Conservation (phyloP, 1,140 invertebrate species). For the Atta cephalotes region DNA sequence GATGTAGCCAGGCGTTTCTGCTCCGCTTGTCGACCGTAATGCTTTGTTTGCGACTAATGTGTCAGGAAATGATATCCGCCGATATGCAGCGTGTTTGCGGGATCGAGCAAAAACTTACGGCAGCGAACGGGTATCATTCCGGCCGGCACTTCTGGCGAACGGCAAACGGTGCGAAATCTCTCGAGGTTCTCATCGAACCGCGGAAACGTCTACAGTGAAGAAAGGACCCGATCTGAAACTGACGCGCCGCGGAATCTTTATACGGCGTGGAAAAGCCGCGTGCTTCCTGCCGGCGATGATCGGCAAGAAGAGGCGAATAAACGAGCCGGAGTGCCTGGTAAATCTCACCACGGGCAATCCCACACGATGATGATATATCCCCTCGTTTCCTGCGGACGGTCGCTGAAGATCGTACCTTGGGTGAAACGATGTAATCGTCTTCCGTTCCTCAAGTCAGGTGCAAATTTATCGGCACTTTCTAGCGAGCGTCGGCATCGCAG, state of each 20-base stretch:
- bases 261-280: slow-evolving; percentile 64
- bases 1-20: not conserved
- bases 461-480: slow-evolving; percentile 70
- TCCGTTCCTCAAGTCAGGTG: slow-evolving; percentile 56
- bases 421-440: slow-evolving; percentile 71
- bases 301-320: slow-evolving; percentile 53
- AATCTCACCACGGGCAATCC: slow-evolving; percentile 53
- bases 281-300: slow-evolving; percentile 68
- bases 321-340: slow-evolving; percentile 47
- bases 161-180: slow-evolving; percentile 25
- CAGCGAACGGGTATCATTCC: slow-evolving; percentile 38
- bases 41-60: not conserved
- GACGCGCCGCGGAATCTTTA: not conserved
- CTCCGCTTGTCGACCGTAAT: not conserved
- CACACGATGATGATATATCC: slow-evolving; percentile 62
- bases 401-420: slow-evolving; percentile 62
- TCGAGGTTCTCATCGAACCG: slow-evolving; percentile 29
- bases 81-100: slow-evolving; percentile 12
- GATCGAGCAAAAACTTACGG: slow-evolving; percentile 13
- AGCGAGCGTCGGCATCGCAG: slow-evolving; percentile 1
- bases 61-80: slow-evolving; percentile 29
- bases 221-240: slow-evolving; percentile 26
- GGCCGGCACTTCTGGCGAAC: slow-evolving; percentile 18
- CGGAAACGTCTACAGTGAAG: slow-evolving; percentile 24
- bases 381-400: slow-evolving; percentile 66